phyloP scores from a whole-genome alignment of 2,113 vertebrate species.

The Marmota monax region DNA sequence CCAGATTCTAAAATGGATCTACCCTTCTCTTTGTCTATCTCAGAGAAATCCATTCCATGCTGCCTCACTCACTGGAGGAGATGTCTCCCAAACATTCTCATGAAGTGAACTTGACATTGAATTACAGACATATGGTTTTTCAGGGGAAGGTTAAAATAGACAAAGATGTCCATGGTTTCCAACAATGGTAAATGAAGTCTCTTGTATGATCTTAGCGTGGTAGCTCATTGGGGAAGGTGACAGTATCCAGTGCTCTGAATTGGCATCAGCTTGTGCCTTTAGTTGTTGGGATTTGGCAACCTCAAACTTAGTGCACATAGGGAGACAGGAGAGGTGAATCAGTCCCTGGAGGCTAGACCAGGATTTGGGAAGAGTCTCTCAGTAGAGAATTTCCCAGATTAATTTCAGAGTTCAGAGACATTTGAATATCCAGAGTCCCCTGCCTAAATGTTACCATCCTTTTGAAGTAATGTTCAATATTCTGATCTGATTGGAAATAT shows the following conservation, averaged over 20 bases:
- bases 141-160: not conserved
- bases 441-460: not conserved
- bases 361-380: not conserved
- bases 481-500: not conserved
- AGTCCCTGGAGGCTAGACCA: not conserved
- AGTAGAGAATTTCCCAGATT: not conserved
- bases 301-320: not conserved
- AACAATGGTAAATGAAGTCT: not conserved
- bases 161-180: not conserved
- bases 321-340: not conserved
- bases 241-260: not conserved
- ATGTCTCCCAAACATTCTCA: not conserved
- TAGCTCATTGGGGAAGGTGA: not conserved
- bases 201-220: not conserved
- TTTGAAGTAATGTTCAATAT: not conserved
- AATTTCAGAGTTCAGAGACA: not conserved
- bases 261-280: not conserved
- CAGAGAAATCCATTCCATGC: not conserved
- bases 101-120: not conserved
- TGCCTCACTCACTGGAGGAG: not conserved
- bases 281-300: not conserved
- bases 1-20: not conserved
- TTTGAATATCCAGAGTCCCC: not conserved
- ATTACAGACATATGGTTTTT: not conserved
- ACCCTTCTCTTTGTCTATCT: not conserved